Evolutionary conservation across 2,888 invertebrate species (phyloP), one percentile per base, ranked within the genome.

Genomic region (Caenorhabditis sp.): DNA sequence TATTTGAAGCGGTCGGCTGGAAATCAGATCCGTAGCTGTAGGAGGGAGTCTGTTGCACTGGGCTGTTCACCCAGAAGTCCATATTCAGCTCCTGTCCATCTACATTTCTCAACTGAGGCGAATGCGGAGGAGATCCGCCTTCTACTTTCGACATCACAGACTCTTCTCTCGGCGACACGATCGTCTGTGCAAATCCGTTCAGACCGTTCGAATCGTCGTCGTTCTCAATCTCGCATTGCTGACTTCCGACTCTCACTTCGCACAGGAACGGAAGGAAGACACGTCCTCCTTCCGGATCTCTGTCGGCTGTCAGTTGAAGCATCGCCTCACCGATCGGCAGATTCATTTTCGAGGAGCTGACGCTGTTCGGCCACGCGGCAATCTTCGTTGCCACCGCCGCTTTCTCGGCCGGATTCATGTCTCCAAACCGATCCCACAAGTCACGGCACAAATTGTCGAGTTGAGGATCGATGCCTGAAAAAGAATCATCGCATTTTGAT

Each of bases 241-340:
- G 65, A 46, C 48, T 77, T 39, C 76, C 76, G 8, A 77, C 76
- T 3, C 76, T 59, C 15, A 77, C 76, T 65, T 89, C 89, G 7
- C 81, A 73, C 8, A 89, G 55, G 59, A 89, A 89, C 7, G 89
- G 89, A 22, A 89, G 81, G 58, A 89, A 89, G n/a, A 86, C 70
- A 15, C 76, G 73, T 4, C 66, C 65, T n/a, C 70, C 35, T 53
- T 79, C 83, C 53, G 78, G 59, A 45, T 72, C 72, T 15, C 62
- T 32, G 22, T 70, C 66, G 1, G 79, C 73, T 0, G 75, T 45
- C 46, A 79, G 20, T 45, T 89, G 89, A 1, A 89, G 68, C 84
- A 89, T 85, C 9, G 86, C 88, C 61, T 89, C 89, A 9, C 89
- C 89, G 43, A 89, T 87, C 8, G 86, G 87, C 43, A 89, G 56